Percentiles rank a stretch among this genome's conserved stretches.
phyloP scores from a whole-genome alignment of 2,888 invertebrate genomes.

The Prosapia bicincta region DNA sequence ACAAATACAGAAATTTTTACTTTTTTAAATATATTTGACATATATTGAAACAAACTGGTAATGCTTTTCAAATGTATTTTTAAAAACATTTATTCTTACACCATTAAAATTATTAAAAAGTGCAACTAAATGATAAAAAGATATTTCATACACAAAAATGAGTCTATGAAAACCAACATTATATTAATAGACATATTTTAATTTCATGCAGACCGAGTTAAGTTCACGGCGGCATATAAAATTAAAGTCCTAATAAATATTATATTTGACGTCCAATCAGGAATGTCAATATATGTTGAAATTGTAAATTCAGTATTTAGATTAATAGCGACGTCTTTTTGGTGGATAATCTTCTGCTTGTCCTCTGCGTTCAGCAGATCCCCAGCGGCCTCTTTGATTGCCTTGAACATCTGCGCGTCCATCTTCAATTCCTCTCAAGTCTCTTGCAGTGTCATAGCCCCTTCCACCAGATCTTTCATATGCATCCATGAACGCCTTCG shows the following conservation, averaged over 20 bases:
- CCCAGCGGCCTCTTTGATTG: constrained; percentile 34
- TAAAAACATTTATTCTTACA: no score
- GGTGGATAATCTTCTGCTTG: constrained; percentile 57
- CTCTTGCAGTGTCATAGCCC: constrained; percentile 39
- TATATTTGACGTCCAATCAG: background rate
- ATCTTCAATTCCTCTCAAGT: constrained; percentile 30
- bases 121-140: background rate
- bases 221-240: background rate
- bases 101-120: background rate
- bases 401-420: constrained; percentile 36
- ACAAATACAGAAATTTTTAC: background rate
- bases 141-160: background rate
- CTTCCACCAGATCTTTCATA: constrained; percentile 42
- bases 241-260: background rate
- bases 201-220: background rate
- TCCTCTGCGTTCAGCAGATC: constrained; percentile 38
- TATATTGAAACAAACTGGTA: background rate
- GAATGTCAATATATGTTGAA: background rate
- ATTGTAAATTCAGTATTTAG: background rate
- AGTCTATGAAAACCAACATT: background rate
- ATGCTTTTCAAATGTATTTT: no score
- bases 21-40: background rate
- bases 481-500: constrained; percentile 50
- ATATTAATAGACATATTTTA: background rate
- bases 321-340: constrained; percentile 62